Evolutionary conservation across 2,797 vertebrate species (phyloP).

Genomic region (Pseudomugil gertrudae): DNA sequence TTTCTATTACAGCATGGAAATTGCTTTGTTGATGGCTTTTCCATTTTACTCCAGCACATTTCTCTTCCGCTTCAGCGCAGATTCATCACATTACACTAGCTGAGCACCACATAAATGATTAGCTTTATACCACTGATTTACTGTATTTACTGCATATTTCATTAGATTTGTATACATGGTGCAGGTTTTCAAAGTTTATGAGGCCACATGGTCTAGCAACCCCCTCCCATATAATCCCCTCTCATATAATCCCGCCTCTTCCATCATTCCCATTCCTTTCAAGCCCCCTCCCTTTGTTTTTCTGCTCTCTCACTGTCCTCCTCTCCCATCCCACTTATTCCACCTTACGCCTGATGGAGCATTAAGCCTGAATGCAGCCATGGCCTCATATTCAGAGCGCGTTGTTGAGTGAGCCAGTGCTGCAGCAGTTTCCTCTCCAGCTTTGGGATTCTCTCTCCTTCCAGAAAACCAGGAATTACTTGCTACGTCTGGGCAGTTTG

Average conservation of each 20-base stretch:
- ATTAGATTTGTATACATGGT: constrained; percentile 1
- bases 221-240: constrained; percentile 56
- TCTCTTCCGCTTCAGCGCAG: background rate
- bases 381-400: constrained; percentile 58
- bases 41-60: constrained; percentile 42
- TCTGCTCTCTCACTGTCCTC: constrained; percentile 54
- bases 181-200: constrained; percentile 6
- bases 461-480: constrained; percentile 47
- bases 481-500: constrained; percentile 22
- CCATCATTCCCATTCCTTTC: constrained; percentile 53
- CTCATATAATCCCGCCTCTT: constrained; percentile 72
- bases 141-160: background rate
- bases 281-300: constrained; percentile 59
- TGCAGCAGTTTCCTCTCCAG: constrained; percentile 24
- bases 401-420: constrained; percentile 20
- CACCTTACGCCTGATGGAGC: constrained; percentile 80
- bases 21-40: constrained; percentile 48
- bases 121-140: background rate
- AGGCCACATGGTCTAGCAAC: background rate
- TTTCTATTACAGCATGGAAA: constrained; percentile 16
- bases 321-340: constrained; percentile 73
- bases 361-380: constrained; percentile 66
- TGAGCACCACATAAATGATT: constrained; percentile 20
- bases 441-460: constrained; percentile 42
- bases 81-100: constrained; percentile 27